These are phyloP conservation scores for Oxystoma pomonae DNA, from an alignment of 2,888 invertebrate species.

Conservation along the genomic window DNA sequence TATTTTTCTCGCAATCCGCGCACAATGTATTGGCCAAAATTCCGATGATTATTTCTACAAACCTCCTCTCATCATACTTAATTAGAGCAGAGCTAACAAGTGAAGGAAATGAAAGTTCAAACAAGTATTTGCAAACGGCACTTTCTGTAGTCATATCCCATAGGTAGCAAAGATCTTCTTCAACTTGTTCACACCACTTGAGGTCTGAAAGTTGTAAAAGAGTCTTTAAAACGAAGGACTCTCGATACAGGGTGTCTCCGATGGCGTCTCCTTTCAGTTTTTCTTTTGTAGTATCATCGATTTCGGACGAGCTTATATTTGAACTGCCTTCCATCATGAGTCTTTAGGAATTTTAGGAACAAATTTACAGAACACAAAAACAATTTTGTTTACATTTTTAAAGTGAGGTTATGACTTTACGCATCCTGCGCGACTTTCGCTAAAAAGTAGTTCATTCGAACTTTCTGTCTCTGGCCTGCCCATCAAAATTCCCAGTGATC, in stretches of 20 bases:
- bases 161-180: constrained; percentile 69
- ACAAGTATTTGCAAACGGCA: constrained; percentile 67
- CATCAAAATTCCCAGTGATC: too few relatives aligned
- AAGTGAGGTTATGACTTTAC: background rate
- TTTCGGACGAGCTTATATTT: constrained; percentile 28
- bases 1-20: constrained; percentile 54
- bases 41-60: constrained; percentile 78
- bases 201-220: constrained; percentile 60
- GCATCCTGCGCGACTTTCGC: too few relatives aligned
- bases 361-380: background rate
- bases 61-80: constrained; percentile 54
- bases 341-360: background rate
- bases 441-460: background rate
- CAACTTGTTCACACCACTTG: constrained; percentile 58
- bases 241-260: constrained; percentile 76
- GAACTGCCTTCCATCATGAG: background rate
- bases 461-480: too few relatives aligned
- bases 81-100: constrained; percentile 58
- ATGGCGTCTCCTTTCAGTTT: constrained; percentile 70
- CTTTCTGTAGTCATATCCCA: constrained; percentile 85
- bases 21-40: constrained; percentile 79
- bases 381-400: background rate
- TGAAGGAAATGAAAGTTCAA: constrained; percentile 63
- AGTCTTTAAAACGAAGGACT: constrained; percentile 67
- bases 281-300: constrained; percentile 45